phyloP scores from a whole-genome alignment of 2,113 vertebrate genomes.

The Sprattus sprattus region DNA sequence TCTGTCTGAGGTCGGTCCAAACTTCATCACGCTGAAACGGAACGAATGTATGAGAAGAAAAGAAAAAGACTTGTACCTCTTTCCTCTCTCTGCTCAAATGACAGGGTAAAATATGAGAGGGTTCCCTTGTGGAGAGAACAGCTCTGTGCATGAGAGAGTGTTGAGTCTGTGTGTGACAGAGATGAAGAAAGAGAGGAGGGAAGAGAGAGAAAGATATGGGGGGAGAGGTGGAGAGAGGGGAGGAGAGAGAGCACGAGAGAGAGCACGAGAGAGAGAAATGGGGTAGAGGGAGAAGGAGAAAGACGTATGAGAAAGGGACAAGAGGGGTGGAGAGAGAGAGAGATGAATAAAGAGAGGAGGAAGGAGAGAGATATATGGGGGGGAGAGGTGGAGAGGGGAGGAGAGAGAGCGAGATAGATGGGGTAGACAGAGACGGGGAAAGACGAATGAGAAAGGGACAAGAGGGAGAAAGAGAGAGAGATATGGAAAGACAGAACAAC shows the following conservation, averaged over 20 bases:
- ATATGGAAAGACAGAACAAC: not conserved
- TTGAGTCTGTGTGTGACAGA: not conserved
- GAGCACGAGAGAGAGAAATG: not conserved
- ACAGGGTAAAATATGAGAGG: not conserved
- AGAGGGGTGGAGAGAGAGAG: not conserved
- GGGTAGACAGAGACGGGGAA: not conserved
- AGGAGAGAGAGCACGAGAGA: not conserved
- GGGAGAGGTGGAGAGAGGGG: not conserved
- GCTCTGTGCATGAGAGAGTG: not conserved
- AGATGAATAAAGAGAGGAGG: not conserved
- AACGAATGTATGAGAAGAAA: not conserved
- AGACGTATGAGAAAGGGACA: not conserved
- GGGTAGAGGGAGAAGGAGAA: not conserved
- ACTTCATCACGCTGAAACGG: not conserved
- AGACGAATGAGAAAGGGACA: not conserved
- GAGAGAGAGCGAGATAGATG: not conserved
- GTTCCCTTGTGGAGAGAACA: not conserved
- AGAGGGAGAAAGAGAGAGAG: not conserved
- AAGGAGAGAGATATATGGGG: too few relatives aligned
- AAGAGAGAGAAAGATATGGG: not conserved
- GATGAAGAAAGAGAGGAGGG: not conserved
- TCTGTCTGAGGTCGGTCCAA: conserved; percentile 6
- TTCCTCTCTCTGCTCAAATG: not conserved
- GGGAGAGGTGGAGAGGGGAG: not conserved
- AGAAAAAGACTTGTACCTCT: not conserved